Conservation (phyloP, 2,888 invertebrate species). For the Drosophila falleni region DNA sequence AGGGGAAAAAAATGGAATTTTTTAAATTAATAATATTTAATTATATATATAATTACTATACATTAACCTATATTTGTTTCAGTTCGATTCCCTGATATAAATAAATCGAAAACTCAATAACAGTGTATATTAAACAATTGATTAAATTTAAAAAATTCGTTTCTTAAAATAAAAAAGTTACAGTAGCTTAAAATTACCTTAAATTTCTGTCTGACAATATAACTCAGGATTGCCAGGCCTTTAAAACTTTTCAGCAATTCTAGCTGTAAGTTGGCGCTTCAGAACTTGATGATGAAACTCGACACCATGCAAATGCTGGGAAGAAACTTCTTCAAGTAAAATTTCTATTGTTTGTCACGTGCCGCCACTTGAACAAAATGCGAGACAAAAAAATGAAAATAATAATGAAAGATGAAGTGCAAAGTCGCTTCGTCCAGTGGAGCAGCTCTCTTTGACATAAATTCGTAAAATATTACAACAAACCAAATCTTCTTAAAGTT, state of each 20-base stretch:
- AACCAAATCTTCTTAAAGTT: neutral
- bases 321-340: conserved; percentile 31
- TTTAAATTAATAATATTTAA: too few relatives aligned
- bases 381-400: conserved; percentile 4
- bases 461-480: conserved; percentile 9
- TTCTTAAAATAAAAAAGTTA: too few relatives aligned
- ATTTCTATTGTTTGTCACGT: conserved; percentile 70
- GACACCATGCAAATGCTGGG: conserved; percentile 8
- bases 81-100: too few relatives aligned
- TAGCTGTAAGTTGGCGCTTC: neutral
- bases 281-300: conserved; percentile 20
- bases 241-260: neutral
- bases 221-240: neutral
- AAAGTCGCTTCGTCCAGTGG: conserved; percentile 26
- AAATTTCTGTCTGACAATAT: neutral
- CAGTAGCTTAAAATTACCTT: too few relatives aligned
- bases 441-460: conserved; percentile 37
- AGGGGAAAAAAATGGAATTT: too few relatives aligned
- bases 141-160: too few relatives aligned
- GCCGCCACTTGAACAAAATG: conserved; percentile 62
- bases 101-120: too few relatives aligned
- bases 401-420: conserved; percentile 45
- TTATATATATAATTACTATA: too few relatives aligned
- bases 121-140: too few relatives aligned
- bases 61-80: too few relatives aligned